These are phyloP conservation scores for Macropodus opercularis DNA, from an alignment of 2,797 vertebrate genomes.

Conservation along the genomic window DNA sequence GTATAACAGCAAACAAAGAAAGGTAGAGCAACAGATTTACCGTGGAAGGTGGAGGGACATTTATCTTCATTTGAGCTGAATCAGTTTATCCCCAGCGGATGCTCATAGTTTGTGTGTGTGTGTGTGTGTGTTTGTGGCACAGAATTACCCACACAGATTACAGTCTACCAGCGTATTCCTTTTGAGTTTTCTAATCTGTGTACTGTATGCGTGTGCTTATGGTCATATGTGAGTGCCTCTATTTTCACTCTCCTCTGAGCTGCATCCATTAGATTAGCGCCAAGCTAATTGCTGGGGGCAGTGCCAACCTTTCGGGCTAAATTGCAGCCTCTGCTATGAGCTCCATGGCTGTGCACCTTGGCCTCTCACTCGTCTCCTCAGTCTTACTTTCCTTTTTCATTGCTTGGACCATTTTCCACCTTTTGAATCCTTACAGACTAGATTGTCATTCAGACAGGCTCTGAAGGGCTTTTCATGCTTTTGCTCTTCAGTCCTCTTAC, in stretches of 20 bases:
- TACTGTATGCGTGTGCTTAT: constrained; percentile 1
- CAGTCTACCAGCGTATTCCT: constrained; percentile 24
- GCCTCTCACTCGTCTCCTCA: constrained; percentile 8
- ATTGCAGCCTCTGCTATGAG: constrained; percentile 53
- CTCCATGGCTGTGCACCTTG: constrained; percentile 42
- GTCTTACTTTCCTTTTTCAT: constrained; percentile 3
- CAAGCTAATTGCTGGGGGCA: constrained; percentile 64
- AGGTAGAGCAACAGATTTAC: constrained; percentile 46
- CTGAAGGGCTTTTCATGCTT: constrained; percentile 10
- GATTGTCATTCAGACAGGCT: constrained; percentile 14
- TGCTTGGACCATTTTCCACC: constrained; percentile 22
- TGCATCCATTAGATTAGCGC: constrained; percentile 59
- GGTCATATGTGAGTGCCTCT: constrained; percentile 43
- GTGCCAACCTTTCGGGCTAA: constrained; percentile 52
- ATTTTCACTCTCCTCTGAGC: constrained; percentile 48
- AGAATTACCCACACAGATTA: constrained; percentile 41
- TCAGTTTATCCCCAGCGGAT: constrained; percentile 52
- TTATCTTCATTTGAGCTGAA: constrained; percentile 70
- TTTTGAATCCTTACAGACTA: constrained; percentile 16
- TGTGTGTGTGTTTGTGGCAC: constrained; percentile 10
- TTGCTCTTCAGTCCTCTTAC: constrained; percentile 4
- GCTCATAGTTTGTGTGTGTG: constrained; percentile 22
- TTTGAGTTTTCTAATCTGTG: constrained; percentile 45
- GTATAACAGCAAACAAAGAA: constrained; percentile 46
- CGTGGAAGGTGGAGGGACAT: constrained; percentile 46